Conservation (phyloP, 1,140 invertebrate genomes). For the Aphelinus atriplicis region DNA sequence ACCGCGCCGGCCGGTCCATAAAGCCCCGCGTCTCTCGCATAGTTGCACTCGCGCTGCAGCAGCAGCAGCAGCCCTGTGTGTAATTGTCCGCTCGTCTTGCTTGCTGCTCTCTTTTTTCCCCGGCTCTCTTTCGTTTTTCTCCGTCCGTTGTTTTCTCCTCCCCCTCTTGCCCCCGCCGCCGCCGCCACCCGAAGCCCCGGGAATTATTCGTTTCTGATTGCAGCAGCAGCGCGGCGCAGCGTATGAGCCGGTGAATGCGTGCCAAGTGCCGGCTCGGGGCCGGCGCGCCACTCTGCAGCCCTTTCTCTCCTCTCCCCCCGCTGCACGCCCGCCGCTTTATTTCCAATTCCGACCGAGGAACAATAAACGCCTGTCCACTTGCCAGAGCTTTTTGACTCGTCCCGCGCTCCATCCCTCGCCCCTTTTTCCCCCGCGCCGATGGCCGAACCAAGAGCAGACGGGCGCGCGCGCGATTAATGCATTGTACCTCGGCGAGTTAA, state of each 20-base stretch:
- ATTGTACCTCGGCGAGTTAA: conserved; percentile 53
- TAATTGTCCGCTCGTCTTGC: conserved; percentile 2
- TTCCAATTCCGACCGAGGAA: conserved; percentile 52
- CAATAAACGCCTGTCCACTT: conserved; percentile 43
- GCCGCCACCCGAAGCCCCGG: background rate
- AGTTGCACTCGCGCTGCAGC: conserved; percentile 30
- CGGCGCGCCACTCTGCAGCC: too few relatives aligned
- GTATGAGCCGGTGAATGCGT: conserved; percentile 15
- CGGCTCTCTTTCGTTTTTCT: conserved; percentile 2
- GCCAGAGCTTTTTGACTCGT: background rate
- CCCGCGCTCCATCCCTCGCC: conserved; percentile 3
- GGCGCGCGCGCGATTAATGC: conserved; percentile 45
- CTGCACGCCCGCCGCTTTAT: conserved; percentile 48
- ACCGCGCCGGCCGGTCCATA: background rate
- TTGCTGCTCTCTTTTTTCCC: background rate
- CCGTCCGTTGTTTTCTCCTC: background rate
- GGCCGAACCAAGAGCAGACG: background rate
- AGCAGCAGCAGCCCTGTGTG: background rate
- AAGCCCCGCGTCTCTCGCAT: conserved; percentile 16
- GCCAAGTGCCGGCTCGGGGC: conserved; percentile 32
- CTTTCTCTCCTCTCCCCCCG: conserved; percentile 28
- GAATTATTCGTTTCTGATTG: conserved; percentile 34
- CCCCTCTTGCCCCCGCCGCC: too few relatives aligned
- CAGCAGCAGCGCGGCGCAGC: too few relatives aligned
- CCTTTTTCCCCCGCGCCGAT: conserved; percentile 11